A percentile compares a stretch with the other conserved stretches of the same genome.
These are phyloP conservation scores for Seladonia tumulorum DNA, from an alignment of 2,888 invertebrate species.

Conservation along the genomic window DNA sequence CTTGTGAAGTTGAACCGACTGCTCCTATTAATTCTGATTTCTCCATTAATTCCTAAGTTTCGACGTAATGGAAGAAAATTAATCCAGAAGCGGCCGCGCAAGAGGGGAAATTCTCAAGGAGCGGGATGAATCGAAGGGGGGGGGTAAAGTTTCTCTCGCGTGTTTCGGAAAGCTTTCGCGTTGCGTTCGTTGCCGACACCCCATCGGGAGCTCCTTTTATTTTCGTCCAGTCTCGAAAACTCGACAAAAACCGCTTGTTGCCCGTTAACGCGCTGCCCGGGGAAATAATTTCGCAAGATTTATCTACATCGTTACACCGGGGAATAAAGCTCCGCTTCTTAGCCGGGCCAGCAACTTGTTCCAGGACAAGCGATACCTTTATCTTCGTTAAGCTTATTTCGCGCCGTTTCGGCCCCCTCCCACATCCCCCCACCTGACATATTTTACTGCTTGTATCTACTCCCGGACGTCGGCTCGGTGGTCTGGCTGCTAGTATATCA, in stretches of 20 bases:
- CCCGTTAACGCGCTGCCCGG: constrained; percentile 15
- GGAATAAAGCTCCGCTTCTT: constrained; percentile 21
- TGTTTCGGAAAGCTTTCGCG: neutral
- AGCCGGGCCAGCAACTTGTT: constrained; percentile 26
- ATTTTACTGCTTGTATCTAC: constrained; percentile 30
- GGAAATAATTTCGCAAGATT: constrained; percentile 38
- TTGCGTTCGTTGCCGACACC: constrained; percentile 12
- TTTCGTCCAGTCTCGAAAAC: neutral
- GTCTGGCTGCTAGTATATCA: neutral
- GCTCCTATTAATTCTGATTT: neutral
- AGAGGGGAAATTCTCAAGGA: neutral
- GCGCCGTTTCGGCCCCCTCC: constrained; percentile 6
- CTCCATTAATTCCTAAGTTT: constrained; percentile 13
- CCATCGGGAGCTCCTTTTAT: constrained; percentile 8
- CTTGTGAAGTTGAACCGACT: neutral
- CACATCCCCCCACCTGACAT: neutral
- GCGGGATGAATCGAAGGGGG: neutral
- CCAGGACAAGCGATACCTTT: constrained; percentile 29
- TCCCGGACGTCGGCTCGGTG: neutral
- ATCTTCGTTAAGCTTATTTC: constrained; percentile 47
- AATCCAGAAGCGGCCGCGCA: neutral
- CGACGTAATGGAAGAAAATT: constrained; percentile 3
- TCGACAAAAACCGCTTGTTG: constrained; percentile 11
- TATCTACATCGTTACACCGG: constrained; percentile 39
- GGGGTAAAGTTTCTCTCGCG: neutral